Evolutionary conservation across 2,888 invertebrate species (phyloP).

Genomic region (Slavum lentiscoides): DNA sequence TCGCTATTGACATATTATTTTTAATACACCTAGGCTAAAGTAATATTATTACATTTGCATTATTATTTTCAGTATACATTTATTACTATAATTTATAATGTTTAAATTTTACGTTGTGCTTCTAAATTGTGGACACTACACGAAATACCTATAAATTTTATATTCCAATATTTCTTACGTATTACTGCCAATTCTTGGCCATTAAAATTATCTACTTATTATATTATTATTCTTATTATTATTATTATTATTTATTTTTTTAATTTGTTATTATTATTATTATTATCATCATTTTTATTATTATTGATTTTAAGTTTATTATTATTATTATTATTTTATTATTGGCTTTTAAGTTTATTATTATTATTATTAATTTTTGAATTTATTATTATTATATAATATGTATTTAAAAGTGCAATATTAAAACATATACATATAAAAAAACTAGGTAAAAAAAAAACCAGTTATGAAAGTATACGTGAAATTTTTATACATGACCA

Average conservation of each 20-base stretch:
- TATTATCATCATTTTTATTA: no score
- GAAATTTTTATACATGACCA: background rate
- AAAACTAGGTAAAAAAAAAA: background rate
- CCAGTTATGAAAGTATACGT: background rate
- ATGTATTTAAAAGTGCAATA: constrained; percentile 31
- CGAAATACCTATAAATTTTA: no score
- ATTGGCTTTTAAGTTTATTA: background rate
- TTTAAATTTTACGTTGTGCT: no score
- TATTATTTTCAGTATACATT: no score
- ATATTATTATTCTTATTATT: background rate
- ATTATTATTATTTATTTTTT: background rate
- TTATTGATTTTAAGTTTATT: no score
- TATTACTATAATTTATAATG: background rate
- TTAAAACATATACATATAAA: background rate
- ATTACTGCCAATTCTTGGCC: constrained; percentile 2
- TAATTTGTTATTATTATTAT: no score
- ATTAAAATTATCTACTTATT: constrained; percentile 4
- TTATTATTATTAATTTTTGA: background rate
- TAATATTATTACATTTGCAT: no score
- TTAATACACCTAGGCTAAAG: no score
- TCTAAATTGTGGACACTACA: no score
- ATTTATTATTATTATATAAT: constrained; percentile 8
- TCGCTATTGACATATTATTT: no score
- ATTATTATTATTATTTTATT: background rate
- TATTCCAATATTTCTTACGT: background rate